Evolutionary conservation across 2,797 vertebrate species (phyloP).

Genomic region (Dendrocincla tyrannina): DNA sequence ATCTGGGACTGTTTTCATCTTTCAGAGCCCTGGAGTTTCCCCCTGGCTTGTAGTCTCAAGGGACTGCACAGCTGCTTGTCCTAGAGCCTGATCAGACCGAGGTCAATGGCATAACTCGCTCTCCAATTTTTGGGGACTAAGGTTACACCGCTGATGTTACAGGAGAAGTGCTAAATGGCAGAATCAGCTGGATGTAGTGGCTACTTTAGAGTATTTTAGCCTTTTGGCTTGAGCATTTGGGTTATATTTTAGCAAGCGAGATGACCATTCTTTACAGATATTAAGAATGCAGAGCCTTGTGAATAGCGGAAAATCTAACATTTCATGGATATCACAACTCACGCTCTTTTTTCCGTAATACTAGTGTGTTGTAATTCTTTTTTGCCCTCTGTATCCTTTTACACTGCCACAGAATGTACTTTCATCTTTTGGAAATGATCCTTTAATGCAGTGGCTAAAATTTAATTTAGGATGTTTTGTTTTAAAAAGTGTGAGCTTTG

Average conservation of each 20-base stretch:
- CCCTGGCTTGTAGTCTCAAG: not conserved
- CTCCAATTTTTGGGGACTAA: slow-evolving; percentile 36
- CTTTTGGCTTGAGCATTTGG: not conserved
- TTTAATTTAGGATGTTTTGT: slow-evolving; percentile 39
- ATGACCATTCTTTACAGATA: slow-evolving; percentile 68
- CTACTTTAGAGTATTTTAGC: slow-evolving; percentile 48
- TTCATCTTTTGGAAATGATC: slow-evolving; percentile 46
- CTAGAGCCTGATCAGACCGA: not conserved
- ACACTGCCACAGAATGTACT: slow-evolving; percentile 16
- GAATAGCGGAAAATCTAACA: slow-evolving; percentile 66
- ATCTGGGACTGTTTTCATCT: not conserved
- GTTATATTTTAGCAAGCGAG: slow-evolving; percentile 45
- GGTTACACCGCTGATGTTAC: slow-evolving; percentile 23
- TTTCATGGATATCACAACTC: slow-evolving; percentile 69
- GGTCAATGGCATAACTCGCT: not conserved
- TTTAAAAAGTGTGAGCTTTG: not conserved
- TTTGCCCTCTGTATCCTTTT: slow-evolving; percentile 42
- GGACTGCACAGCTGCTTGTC: not conserved
- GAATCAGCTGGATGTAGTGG: slow-evolving; percentile 41
- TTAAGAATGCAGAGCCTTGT: slow-evolving; percentile 60
- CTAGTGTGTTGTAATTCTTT: slow-evolving; percentile 25
- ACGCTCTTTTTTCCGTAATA: slow-evolving; percentile 3
- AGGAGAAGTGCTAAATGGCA: slow-evolving; percentile 40
- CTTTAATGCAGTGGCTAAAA: slow-evolving; percentile 21
- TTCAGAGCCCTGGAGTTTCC: not conserved